Conservation (phyloP, 1,140 invertebrate species). For the Ceratina calcarata region DNA sequence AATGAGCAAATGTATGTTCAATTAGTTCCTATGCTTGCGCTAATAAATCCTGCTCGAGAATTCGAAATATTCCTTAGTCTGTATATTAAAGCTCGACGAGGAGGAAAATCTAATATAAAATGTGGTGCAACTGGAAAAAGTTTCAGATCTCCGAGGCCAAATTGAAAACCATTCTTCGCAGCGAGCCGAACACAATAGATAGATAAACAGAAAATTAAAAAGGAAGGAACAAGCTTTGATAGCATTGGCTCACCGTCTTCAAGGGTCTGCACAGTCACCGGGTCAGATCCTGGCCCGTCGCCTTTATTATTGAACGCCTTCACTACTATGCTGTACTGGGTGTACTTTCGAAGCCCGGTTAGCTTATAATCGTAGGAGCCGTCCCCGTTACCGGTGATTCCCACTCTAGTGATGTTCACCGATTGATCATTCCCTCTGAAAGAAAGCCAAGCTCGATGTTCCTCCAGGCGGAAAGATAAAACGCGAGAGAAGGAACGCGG, state of each 20-base stretch:
- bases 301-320: slow-evolving; percentile 91
- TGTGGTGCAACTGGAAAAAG: too few species aligned
- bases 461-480: slow-evolving; percentile 53
- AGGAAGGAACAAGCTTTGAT: neutral
- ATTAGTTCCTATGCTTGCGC: too few species aligned
- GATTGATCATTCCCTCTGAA: slow-evolving; percentile 73
- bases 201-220: slow-evolving; percentile 5
- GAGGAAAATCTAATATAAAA: too few species aligned
- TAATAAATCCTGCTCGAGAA: too few species aligned
- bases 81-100: too few species aligned
- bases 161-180: too few species aligned
- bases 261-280: slow-evolving; percentile 86
- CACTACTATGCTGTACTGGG: slow-evolving; percentile 88
- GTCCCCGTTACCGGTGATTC: slow-evolving; percentile 79
- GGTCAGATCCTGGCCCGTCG: slow-evolving; percentile 86
- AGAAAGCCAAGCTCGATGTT: slow-evolving; percentile 50
- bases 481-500: slow-evolving; percentile 26
- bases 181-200: neutral
- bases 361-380: slow-evolving; percentile 82
- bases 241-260: slow-evolving; percentile 86
- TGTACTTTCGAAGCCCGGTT: slow-evolving; percentile 87
- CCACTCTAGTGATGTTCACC: slow-evolving; percentile 79
- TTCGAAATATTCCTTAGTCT: too few species aligned
- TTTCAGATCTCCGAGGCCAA: too few species aligned
- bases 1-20: too few species aligned